Percentiles rank a stretch among this genome's conserved stretches.
phyloP scores from a whole-genome alignment of 2,113 vertebrate species.

The Colaptes auratus region DNA sequence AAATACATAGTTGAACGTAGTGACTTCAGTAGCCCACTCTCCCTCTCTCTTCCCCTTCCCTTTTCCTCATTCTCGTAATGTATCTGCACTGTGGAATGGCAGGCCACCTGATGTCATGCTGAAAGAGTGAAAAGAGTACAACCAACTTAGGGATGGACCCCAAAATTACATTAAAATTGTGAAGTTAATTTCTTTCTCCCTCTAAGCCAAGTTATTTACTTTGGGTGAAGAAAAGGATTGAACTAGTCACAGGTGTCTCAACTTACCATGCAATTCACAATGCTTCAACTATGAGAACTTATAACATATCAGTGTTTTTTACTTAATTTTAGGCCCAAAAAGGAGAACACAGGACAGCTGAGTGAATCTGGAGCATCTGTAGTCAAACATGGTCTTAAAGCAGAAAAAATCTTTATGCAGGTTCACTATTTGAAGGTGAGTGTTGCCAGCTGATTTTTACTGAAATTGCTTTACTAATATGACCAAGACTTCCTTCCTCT shows the following conservation, averaged over 20 bases:
- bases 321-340: constrained; percentile 85
- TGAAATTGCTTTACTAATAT: neutral
- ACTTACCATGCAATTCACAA: neutral
- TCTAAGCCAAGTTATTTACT: neutral
- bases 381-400: constrained; percentile 92
- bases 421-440: constrained; percentile 97
- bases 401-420: constrained; percentile 94
- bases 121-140: neutral
- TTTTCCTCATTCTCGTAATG: neutral
- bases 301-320: neutral
- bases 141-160: neutral
- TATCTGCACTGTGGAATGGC: neutral
- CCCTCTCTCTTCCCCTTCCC: neutral
- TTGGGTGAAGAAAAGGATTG: neutral
- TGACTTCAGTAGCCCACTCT: neutral
- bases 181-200: neutral
- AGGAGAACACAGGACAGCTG: constrained; percentile 86
- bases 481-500: neutral
- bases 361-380: constrained; percentile 88
- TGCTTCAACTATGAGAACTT: neutral
- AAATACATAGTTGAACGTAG: neutral
- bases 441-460: neutral
- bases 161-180: neutral
- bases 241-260: neutral
- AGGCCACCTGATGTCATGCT: neutral